Evolutionary conservation across 2,797 vertebrate species (phyloP).

Genomic region (Hirundo rustica): DNA sequence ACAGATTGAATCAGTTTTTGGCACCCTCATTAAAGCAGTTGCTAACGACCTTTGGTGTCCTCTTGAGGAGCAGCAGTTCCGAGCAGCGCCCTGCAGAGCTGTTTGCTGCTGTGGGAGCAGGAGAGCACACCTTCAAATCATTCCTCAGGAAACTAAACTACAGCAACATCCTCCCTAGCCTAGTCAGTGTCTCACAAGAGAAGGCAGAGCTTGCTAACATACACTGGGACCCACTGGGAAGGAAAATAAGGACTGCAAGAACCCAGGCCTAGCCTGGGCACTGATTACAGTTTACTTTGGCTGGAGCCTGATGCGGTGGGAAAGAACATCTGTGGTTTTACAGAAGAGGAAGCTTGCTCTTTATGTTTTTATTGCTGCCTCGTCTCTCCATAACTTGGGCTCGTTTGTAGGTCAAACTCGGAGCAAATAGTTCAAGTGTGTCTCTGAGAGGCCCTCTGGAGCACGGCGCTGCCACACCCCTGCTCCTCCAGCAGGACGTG

Average conservation of each 20-base stretch:
- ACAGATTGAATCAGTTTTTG: neutral
- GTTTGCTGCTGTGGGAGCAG: no score
- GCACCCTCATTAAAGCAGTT: neutral
- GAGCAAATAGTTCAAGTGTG: neutral
- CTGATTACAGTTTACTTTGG: neutral
- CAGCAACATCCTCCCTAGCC: neutral
- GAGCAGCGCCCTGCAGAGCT: neutral
- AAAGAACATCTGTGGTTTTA: neutral
- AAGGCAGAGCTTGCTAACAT: neutral
- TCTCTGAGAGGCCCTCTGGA: neutral
- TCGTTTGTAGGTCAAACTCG: neutral
- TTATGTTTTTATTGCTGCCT: neutral
- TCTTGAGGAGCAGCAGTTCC: neutral
- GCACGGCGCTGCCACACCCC: rapidly evolving
- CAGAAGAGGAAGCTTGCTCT: neutral
- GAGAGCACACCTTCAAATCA: neutral
- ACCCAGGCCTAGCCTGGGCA: neutral
- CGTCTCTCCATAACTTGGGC: neutral
- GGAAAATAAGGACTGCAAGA: neutral
- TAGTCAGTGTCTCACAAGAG: neutral
- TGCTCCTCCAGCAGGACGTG: neutral
- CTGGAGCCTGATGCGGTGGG: neutral
- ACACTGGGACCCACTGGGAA: neutral
- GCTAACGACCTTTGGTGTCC: neutral
- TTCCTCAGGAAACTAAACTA: neutral